Base-by-base conservation (phyloP, 2,888 invertebrate species). In the Philereme transversata region DNA sequence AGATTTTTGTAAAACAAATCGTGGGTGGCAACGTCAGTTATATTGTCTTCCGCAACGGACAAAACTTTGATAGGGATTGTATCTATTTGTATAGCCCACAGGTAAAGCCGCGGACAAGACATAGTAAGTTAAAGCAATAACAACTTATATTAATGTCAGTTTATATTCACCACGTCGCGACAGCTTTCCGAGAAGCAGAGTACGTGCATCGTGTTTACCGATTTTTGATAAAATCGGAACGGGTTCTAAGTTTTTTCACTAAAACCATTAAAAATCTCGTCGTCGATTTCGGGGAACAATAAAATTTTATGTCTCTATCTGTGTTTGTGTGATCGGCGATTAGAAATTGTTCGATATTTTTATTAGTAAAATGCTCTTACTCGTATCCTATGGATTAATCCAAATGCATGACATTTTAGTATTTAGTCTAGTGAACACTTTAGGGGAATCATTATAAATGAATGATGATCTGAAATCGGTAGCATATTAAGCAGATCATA, bases 291-390 rank as follows among this genome's bases (percentile, higher is more conserved):
- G 69, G 64, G 62, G 77, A 77, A 79, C 72, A 71, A 78, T 83
- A 83, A 83, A 83, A 83, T 83, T 82, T 83, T 82, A 83, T 83
- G 80, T 78, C 83, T 83, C 71, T 75, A 80, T 80, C 77, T 76
- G 70, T 61, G 61, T 44, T 70, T 72, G 69, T 75, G 70, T 73
- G 78, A 81, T 82, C 76, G 73, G 72, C 70, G 73, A 74, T 80
- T 74, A 74, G 22, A 72, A 59, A 53, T 57, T 48, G 60, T 62
- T 64, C 68, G 72, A 77, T 79, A 72, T 43, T 56, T 65, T 61
- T 55, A 7, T 38, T 8, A 35, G 36, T 22, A 22, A 22, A 22
- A 22, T 22, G 22, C 22, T 22, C 22, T 22, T 22, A 22, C 22
- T 22, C 22, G 22, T 22, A 22, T 22, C 22, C 22, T 22, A 22